Conservation (phyloP, 2,797 vertebrate species). For the Neopelma chrysocephalum region DNA sequence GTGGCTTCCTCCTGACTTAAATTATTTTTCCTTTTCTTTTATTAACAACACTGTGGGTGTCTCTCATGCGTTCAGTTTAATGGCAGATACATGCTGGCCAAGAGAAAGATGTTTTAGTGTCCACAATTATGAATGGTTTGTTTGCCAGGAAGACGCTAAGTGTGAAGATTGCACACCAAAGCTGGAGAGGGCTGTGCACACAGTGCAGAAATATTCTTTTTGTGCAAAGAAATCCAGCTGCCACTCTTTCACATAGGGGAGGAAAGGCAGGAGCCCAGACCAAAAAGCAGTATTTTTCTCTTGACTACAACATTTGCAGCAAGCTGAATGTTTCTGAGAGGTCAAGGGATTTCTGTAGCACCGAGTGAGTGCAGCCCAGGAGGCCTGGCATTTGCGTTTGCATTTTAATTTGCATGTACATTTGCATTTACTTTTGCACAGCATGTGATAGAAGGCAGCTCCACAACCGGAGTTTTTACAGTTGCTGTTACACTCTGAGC, state of each 20-base stretch:
- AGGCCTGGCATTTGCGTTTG: not conserved
- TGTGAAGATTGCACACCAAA: not conserved
- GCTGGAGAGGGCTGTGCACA: not conserved
- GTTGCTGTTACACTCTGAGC: not conserved
- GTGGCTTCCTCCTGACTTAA: not conserved
- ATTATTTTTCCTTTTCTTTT: not conserved
- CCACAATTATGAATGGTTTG: not conserved
- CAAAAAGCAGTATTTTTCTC: not conserved
- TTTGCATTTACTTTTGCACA: not conserved
- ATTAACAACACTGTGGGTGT: not conserved
- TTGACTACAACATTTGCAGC: not conserved
- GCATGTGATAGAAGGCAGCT: not conserved
- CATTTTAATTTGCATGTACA: slow-evolving; percentile 38
- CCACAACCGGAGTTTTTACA: not conserved
- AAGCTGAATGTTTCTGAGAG: not conserved
- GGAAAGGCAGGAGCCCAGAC: not conserved
- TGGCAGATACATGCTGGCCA: not conserved
- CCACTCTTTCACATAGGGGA: not conserved
- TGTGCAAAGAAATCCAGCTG: not conserved
- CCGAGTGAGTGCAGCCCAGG: not conserved
- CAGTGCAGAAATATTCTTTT: not conserved
- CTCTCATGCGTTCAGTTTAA: not conserved
- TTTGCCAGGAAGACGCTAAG: not conserved
- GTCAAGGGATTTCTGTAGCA: slow-evolving; percentile 5
- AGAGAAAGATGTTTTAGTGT: not conserved